Percentiles rank a stretch among this genome's conserved stretches.
phyloP scores from a whole-genome alignment of 2,113 vertebrate species.

The Nicator chloris region DNA sequence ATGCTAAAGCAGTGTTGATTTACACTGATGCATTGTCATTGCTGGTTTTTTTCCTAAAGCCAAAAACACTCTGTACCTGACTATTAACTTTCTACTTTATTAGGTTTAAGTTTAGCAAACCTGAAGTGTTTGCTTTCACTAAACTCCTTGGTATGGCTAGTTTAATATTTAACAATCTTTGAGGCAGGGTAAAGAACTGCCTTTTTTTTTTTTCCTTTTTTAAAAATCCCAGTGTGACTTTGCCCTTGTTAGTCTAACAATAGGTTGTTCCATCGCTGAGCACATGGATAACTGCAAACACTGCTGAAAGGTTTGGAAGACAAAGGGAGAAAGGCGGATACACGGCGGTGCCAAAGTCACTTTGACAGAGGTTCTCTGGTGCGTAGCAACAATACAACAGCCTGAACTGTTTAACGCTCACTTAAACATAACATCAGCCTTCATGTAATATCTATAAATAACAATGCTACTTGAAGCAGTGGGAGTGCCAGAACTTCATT shows the following conservation, averaged over 20 bases:
- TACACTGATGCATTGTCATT: neutral
- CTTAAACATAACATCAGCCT: slow-evolving; percentile 66
- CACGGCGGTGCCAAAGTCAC: neutral
- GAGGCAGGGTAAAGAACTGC: slow-evolving; percentile 16
- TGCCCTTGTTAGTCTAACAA: slow-evolving; percentile 50
- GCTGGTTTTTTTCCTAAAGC: neutral
- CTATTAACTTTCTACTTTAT: slow-evolving; percentile 34
- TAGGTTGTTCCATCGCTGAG: slow-evolving; percentile 44
- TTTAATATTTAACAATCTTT: slow-evolving; percentile 61
- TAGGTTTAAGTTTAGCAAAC: slow-evolving; percentile 34
- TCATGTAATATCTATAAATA: slow-evolving; percentile 68
- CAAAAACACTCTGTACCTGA: neutral
- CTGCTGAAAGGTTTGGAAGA: neutral
- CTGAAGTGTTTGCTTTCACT: slow-evolving; percentile 35
- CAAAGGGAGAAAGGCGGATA: slow-evolving; percentile 43
- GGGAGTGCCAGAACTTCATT: slow-evolving; percentile 53
- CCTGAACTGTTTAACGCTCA: slow-evolving; percentile 61
- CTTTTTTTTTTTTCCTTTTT: neutral
- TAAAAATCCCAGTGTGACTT: slow-evolving; percentile 44
- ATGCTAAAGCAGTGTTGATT: neutral
- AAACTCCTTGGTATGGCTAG: slow-evolving; percentile 16
- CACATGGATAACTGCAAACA: slow-evolving; percentile 60
- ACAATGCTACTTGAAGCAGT: slow-evolving; percentile 45
- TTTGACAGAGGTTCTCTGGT: slow-evolving; percentile 51
- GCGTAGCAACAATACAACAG: slow-evolving; percentile 60